Evolutionary conservation across 2,888 invertebrate species (phyloP).

Genomic region (Limnephilus auricula): DNA sequence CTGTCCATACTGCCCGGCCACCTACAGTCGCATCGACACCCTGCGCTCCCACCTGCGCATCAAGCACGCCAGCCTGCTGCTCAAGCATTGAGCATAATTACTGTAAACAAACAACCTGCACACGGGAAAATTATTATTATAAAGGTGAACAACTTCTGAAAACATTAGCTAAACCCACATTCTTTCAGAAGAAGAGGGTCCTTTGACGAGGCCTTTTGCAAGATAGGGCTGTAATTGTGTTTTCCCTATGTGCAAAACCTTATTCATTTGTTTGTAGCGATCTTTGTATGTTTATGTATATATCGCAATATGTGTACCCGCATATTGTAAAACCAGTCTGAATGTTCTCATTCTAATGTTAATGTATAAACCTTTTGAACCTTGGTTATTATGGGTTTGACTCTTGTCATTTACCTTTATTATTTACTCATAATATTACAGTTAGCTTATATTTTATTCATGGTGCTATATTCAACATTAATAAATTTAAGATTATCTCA

Average conservation of each 20-base stretch:
- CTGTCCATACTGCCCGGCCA: slow-evolving; percentile 91
- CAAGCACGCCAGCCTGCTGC: slow-evolving; percentile 80
- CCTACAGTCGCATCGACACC: slow-evolving; percentile 92
- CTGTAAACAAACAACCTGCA: neutral
- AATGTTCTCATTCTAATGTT: neutral
- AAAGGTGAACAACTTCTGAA: neutral
- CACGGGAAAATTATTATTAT: neutral
- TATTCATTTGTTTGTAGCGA: neutral
- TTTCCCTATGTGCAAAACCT: too few relatives aligned
- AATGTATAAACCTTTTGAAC: neutral
- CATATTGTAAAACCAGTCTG: neutral
- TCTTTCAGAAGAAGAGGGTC: too few relatives aligned
- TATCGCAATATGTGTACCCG: too few relatives aligned
- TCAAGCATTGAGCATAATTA: neutral
- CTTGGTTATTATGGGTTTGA: neutral
- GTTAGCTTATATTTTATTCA: slow-evolving; percentile 28
- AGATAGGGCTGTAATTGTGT: too few relatives aligned
- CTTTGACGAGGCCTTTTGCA: neutral
- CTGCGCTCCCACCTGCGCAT: slow-evolving; percentile 88
- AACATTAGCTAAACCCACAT: neutral
- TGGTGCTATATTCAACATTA: slow-evolving; percentile 29
- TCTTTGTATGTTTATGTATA: neutral
- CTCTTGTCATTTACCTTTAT: neutral
- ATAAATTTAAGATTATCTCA: neutral
- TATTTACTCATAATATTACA: slow-evolving; percentile 8